Conservation (phyloP, 2,797 vertebrate species). For the Myotis pilosus region DNA sequence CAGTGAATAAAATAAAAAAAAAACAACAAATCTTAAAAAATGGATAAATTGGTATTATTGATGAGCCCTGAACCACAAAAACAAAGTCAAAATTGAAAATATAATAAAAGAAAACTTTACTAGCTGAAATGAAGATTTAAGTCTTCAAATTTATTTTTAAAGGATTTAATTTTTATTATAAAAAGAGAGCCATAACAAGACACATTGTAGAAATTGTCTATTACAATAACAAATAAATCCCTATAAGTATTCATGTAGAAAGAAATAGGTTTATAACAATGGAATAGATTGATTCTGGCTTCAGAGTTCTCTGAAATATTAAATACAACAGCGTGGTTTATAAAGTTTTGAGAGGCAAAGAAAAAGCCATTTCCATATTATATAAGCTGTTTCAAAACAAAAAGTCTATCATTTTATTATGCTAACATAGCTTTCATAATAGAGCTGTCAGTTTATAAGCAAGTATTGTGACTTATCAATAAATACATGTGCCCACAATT, state of each 20-base stretch:
- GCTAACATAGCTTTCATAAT: not conserved
- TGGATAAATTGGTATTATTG: not conserved
- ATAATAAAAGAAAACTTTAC: not conserved
- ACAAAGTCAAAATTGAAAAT: conserved; percentile 14
- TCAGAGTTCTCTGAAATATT: not conserved
- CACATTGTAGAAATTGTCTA: not conserved
- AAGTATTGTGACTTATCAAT: not conserved
- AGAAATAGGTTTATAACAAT: not conserved
- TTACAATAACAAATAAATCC: conserved; percentile 32
- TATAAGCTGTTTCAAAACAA: not conserved
- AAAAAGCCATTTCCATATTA: not conserved
- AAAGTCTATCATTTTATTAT: not conserved
- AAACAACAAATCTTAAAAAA: not conserved
- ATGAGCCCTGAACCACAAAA: not conserved
- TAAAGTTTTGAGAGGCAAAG: not conserved
- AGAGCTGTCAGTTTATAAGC: not conserved
- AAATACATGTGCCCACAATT: not conserved
- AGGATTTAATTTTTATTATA: not conserved
- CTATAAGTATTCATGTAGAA: not conserved
- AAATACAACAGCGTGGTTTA: not conserved
- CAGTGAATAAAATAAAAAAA: not conserved
- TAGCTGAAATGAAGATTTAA: conserved; percentile 18
- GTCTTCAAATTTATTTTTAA: conserved; percentile 8
- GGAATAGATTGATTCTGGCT: conserved; percentile 11
- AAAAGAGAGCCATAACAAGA: not conserved